Percentiles rank a stretch among this genome's conserved stretches.
These are phyloP conservation scores for Diadromus collaris DNA, from an alignment of 2,888 invertebrate species.

Conservation along the genomic window DNA sequence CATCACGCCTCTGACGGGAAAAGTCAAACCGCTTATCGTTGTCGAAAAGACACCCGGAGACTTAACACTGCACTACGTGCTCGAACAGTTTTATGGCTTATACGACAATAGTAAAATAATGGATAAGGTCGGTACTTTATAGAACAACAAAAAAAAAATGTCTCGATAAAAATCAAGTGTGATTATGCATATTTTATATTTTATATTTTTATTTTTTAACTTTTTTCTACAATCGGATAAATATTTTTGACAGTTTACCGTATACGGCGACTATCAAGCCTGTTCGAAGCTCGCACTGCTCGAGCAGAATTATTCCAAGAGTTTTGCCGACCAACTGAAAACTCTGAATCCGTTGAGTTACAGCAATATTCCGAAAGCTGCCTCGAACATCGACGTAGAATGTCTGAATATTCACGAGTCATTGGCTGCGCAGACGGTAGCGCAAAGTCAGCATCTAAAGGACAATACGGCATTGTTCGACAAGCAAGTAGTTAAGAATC, in stretches of 20 bases:
- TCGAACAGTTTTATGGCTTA: conserved; percentile 79
- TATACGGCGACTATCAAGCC: conserved; percentile 80
- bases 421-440: conserved; percentile 21
- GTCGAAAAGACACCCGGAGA: conserved; percentile 76
- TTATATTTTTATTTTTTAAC: background rate
- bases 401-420: conserved; percentile 2
- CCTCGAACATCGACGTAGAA: conserved; percentile 11
- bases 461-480: conserved; percentile 75
- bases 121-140: conserved; percentile 73
- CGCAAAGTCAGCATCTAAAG: conserved; percentile 56
- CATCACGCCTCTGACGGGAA: conserved; percentile 73
- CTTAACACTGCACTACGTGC: conserved; percentile 78
- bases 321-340: conserved; percentile 79
- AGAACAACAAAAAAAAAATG: background rate
- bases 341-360: conserved; percentile 72
- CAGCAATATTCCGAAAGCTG: conserved; percentile 59
- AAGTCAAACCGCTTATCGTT: conserved; percentile 72
- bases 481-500: conserved; percentile 76
- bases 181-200: background rate
- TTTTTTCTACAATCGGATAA: no score
- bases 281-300: conserved; percentile 80
- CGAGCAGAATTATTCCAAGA: conserved; percentile 78
- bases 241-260: conserved; percentile 74
- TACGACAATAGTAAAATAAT: conserved; percentile 77
- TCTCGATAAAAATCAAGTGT: background rate